These are phyloP conservation scores for Morpho deidamia DNA, from an alignment of 2,888 invertebrate genomes.

Conservation along the genomic window DNA sequence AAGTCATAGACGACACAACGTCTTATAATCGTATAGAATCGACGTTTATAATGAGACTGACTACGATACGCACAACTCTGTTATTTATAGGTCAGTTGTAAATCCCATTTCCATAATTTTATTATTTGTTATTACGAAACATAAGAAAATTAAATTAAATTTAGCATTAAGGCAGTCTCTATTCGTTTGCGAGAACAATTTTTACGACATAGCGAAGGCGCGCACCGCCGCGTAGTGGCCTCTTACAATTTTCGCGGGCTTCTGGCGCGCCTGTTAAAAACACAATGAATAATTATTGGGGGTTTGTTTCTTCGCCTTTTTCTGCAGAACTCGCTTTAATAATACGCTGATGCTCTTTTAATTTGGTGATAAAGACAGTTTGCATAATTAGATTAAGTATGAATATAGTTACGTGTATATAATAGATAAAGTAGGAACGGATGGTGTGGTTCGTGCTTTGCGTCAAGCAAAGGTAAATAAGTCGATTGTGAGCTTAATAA, in stretches of 20 bases:
- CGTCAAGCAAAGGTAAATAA: no score
- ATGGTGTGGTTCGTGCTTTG: no score
- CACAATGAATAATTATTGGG: conserved; percentile 75
- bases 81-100: no score
- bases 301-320: conserved; percentile 31
- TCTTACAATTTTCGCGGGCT: conserved; percentile 64
- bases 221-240: conserved; percentile 52
- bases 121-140: no score
- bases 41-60: no score
- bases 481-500: no score
- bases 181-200: conserved; percentile 44
- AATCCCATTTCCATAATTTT: no score
- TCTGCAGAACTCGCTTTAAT: conserved; percentile 16
- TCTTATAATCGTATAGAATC: no score
- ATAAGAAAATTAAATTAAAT: not conserved
- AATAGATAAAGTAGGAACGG: no score
- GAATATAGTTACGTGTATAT: not conserved
- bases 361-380: conserved; percentile 13
- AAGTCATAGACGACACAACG: no score
- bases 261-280: conserved; percentile 69
- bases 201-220: conserved; percentile 69
- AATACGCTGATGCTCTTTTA: conserved; percentile 22
- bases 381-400: conserved; percentile 14
- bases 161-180: conserved; percentile 33
- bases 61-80: no score